A percentile compares a stretch with the other conserved stretches of the same genome.
Evolutionary conservation across 2,888 invertebrate species (phyloP).

Genomic region (Caenorhabditis wallacei): DNA sequence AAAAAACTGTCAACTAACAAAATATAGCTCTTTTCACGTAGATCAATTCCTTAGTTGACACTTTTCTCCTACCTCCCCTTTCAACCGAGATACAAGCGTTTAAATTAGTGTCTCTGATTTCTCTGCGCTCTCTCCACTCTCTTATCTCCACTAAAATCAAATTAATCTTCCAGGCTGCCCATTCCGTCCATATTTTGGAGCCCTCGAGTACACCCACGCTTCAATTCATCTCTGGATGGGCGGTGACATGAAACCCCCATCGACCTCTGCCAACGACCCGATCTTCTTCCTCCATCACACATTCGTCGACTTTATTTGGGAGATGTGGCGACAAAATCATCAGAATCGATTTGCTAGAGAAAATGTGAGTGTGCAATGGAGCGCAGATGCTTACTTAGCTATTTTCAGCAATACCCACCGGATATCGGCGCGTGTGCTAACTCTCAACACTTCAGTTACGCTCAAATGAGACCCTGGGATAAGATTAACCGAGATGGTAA

Average conservation of each 20-base stretch:
- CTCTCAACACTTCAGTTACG: slow-evolving; percentile 81
- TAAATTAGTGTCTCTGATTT: no score
- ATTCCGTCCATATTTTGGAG: slow-evolving; percentile 81
- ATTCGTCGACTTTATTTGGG: slow-evolving; percentile 82
- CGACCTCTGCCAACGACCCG: slow-evolving; percentile 79
- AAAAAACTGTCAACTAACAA: no score
- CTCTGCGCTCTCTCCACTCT: no score
- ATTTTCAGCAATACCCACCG: slow-evolving; percentile 78
- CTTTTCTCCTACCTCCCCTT: no score
- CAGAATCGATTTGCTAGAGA: slow-evolving; percentile 79
- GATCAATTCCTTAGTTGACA: no score
- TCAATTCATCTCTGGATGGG: slow-evolving; percentile 81
- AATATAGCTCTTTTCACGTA: no score
- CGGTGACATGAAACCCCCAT: slow-evolving; percentile 82
- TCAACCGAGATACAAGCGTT: no score
- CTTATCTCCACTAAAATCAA: no score
- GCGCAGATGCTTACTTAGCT: no score
- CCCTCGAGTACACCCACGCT: slow-evolving; percentile 82
- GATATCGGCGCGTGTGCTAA: slow-evolving; percentile 81
- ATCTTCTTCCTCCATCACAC: slow-evolving; percentile 80
- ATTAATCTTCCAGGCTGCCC: slow-evolving; percentile 73
- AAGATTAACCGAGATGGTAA: slow-evolving; percentile 78
- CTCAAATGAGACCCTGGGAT: slow-evolving; percentile 82
- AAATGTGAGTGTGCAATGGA: slow-evolving; percentile 63
- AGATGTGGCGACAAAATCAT: slow-evolving; percentile 80